Base-by-base conservation (phyloP, 2,888 invertebrate species). In the Drosophila monieri region DNA sequence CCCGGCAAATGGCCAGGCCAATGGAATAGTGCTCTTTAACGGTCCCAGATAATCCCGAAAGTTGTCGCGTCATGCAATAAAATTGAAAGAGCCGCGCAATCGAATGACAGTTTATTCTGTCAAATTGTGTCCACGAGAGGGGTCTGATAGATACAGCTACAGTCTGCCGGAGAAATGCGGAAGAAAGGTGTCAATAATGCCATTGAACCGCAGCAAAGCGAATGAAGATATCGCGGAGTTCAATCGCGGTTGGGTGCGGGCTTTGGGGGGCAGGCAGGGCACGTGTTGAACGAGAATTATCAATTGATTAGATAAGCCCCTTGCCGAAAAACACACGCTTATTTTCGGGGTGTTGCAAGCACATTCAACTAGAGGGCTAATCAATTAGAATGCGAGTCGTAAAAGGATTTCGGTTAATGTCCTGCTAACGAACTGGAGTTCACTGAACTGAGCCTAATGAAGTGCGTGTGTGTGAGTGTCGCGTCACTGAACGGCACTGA, bases 11-110 rank as follows among this genome's bases (percentile, higher is more conserved):
- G 59, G 15, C 35, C 27, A 25, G 10, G 14, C 35, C 14, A 35
- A 62, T 56, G 46, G 27, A 32, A 57, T 57, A 35, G 51, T 51
- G 39, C 32, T 54, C 53, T 18, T 61, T 69, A 69, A 69, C 68
- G 67, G 68, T 66, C 37, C 9, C 10, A 58, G 48, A 48, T 70
- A 71, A 64, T 72, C 39, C 49, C 30, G 10, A 59, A 74, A 67
- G 41, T 47, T 62, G 80, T 65, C 80, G 61, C 54, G 76, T 80
- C 79, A 80, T 76, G 54, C 74, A 71, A 80, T 76, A 72, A 78
- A 80, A 80, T 80, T 60, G 59, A 18, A 18, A 18, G 18, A 18
- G 18, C 18, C 18, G 18, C 18, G 18, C 18, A 18, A 18, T 18
- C 18, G 18, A 48, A 48, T 68, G 68, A 67, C 66, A 65, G 51